Conservation (phyloP, 2,113 vertebrate genomes). For the Heliornis fulica region DNA sequence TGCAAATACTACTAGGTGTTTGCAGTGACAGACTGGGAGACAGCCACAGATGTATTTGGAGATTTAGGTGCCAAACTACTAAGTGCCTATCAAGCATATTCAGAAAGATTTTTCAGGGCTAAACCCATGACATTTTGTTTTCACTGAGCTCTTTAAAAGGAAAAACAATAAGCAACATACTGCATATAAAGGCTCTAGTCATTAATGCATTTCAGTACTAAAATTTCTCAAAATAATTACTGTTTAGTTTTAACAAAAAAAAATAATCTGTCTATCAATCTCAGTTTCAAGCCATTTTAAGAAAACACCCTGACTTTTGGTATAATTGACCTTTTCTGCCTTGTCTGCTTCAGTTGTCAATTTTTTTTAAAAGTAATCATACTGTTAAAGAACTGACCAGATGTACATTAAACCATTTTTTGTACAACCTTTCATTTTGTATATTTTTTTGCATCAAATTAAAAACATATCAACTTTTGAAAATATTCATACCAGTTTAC, state of each 20-base stretch:
- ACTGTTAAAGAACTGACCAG: neutral
- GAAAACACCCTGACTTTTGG: too few relatives aligned
- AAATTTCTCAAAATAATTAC: neutral
- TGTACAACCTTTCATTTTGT: neutral
- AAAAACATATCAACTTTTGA: neutral
- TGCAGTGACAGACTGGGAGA: neutral
- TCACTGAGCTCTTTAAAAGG: neutral
- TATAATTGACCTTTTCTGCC: too few relatives aligned
- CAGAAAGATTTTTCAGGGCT: neutral
- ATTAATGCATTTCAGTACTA: neutral
- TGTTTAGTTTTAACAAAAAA: neutral
- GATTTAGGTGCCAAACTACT: neutral
- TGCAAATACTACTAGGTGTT: neutral
- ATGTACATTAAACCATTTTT: too few relatives aligned
- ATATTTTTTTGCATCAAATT: neutral
- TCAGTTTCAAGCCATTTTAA: too few relatives aligned
- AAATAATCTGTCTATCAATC: too few relatives aligned
- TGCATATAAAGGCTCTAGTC: neutral
- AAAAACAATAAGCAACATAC: neutral
- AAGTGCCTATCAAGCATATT: neutral
- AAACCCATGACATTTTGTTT: neutral
- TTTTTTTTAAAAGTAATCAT: neutral
- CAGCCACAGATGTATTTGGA: neutral
- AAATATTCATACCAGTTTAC: neutral
- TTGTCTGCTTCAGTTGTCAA: neutral